phyloP scores from a whole-genome alignment of 2,113 vertebrate genomes.

The Illadopsis cleaveri region DNA sequence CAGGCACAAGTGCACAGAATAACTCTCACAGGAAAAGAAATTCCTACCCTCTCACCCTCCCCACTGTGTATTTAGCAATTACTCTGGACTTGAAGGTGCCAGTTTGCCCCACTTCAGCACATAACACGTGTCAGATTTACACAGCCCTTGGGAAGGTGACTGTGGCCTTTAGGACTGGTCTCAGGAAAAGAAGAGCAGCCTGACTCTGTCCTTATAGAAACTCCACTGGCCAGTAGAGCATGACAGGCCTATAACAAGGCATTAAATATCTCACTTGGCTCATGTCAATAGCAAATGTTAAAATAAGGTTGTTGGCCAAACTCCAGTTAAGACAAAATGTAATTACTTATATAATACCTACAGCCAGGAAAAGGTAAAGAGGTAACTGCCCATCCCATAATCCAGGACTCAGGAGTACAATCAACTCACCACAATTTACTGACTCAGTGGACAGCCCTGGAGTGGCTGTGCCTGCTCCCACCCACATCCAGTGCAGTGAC shows the following conservation, averaged over 20 bases:
- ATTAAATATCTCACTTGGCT: neutral
- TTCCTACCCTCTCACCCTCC: neutral
- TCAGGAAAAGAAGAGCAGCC: neutral
- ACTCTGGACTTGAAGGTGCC: neutral
- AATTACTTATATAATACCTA: neutral
- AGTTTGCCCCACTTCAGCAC: neutral
- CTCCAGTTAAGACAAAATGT: neutral
- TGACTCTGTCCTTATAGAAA: neutral
- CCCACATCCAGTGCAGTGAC: neutral
- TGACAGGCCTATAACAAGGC: neutral
- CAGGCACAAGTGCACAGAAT: neutral
- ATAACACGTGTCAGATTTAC: neutral
- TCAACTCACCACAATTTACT: neutral
- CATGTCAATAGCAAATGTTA: neutral
- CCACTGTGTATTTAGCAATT: neutral
- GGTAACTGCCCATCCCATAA: neutral
- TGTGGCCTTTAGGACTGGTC: neutral
- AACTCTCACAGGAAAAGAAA: neutral
- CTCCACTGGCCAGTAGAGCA: neutral
- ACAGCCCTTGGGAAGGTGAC: neutral
- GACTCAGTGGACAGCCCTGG: neutral
- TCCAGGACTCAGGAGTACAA: neutral
- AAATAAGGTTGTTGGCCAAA: neutral
- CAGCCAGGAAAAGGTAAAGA: neutral
- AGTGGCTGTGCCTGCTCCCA: neutral